These are phyloP conservation scores for Candoia aspera DNA, from an alignment of 2,113 vertebrate species.

Conservation along the genomic window DNA sequence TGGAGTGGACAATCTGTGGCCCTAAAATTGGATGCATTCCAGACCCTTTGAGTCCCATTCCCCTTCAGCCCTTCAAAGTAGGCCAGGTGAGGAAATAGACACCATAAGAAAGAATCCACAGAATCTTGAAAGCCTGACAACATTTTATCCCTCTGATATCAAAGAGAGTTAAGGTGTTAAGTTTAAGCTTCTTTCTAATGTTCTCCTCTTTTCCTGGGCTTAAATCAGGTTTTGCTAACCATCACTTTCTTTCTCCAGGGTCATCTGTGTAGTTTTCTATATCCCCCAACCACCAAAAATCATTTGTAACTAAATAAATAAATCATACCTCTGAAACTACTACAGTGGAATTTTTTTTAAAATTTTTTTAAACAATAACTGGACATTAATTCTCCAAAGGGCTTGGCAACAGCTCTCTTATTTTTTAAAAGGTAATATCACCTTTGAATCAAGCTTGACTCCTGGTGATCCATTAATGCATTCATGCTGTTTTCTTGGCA, in stretches of 20 bases:
- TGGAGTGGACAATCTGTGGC: neutral
- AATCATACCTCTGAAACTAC: neutral
- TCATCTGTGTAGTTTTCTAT: no score
- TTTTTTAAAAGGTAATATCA: no score
- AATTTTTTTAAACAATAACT: neutral
- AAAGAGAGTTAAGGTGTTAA: neutral
- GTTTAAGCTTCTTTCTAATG: no score
- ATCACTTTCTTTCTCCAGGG: no score
- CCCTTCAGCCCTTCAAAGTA: neutral
- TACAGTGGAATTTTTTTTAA: neutral
- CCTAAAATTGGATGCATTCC: neutral
- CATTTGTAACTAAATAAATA: no score
- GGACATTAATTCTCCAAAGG: neutral
- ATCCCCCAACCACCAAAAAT: no score
- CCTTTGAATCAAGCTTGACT: no score
- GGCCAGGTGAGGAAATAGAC: neutral
- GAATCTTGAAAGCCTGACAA: neutral
- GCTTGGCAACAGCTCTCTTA: no score
- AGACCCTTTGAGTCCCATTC: neutral
- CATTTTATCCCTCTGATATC: neutral
- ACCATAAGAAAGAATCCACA: neutral
- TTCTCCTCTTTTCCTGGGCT: no score
- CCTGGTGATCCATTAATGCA: no score
- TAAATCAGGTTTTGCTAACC: no score
- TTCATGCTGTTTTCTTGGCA: no score